Conservation (phyloP, 2,888 invertebrate genomes). For the Drosophila pseudotakahashii region DNA sequence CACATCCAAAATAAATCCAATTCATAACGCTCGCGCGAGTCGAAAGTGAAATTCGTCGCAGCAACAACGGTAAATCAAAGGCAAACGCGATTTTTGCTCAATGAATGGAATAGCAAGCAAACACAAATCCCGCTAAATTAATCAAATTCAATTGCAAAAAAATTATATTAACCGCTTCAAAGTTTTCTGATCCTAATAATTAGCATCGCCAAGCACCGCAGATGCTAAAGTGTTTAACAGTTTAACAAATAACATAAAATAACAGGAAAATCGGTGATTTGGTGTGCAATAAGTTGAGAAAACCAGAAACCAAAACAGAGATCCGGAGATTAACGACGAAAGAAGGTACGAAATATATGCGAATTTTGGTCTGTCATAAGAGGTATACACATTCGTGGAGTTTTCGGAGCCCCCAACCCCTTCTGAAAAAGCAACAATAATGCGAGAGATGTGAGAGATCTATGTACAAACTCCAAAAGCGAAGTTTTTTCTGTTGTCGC, state of each 20-base stretch:
- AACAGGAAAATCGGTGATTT: constrained; percentile 59
- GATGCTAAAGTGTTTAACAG: constrained; percentile 73
- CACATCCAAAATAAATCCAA: constrained; percentile 7
- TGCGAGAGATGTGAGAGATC: constrained; percentile 23
- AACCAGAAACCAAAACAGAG: constrained; percentile 42
- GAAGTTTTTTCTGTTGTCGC: constrained; percentile 49
- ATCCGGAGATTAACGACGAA: constrained; percentile 40
- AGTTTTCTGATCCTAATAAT: constrained; percentile 42
- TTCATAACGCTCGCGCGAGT: constrained; percentile 48
- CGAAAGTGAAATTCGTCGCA: constrained; percentile 72
- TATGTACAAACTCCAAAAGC: constrained; percentile 45
- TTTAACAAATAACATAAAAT: constrained; percentile 50
- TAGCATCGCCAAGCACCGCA: constrained; percentile 37
- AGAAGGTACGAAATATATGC: constrained; percentile 23
- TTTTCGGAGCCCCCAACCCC: constrained; percentile 31
- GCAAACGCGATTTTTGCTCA: constrained; percentile 55
- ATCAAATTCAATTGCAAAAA: constrained; percentile 31
- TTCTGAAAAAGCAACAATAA: constrained; percentile 44
- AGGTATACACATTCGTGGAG: constrained; percentile 48
- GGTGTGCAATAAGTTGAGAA: constrained; percentile 53
- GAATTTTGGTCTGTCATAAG: constrained; percentile 27
- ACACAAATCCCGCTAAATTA: constrained; percentile 37
- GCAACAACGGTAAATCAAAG: constrained; percentile 70
- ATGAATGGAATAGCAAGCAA: constrained; percentile 54
- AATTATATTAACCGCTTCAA: constrained; percentile 15